Conservation (phyloP, 1,140 invertebrate genomes). For the Brachionus calyciflorus region DNA sequence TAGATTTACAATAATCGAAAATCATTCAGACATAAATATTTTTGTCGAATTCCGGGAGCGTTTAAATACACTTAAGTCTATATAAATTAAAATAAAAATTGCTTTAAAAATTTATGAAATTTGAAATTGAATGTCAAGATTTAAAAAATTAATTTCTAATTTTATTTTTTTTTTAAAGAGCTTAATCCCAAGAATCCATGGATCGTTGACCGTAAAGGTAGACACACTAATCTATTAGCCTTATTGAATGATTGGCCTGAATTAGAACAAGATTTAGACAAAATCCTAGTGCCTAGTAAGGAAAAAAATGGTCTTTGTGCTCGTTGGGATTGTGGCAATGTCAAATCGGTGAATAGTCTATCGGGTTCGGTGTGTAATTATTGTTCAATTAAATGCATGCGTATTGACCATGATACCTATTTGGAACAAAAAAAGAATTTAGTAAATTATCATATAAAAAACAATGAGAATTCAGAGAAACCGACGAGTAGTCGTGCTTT, state of each 20-base stretch:
- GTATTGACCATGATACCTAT: slow-evolving; percentile 27
- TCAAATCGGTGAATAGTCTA: neutral
- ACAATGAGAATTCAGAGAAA: neutral
- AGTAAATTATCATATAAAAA: neutral
- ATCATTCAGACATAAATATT: no score
- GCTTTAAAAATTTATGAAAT: no score
- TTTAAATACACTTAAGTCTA: no score
- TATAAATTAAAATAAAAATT: no score
- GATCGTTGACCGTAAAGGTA: slow-evolving; percentile 64
- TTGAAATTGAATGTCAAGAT: no score
- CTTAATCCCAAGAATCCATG: slow-evolving; percentile 64
- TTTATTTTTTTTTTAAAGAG: no score
- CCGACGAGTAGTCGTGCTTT: neutral
- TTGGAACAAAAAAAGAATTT: slow-evolving; percentile 22
- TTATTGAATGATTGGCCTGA: slow-evolving; percentile 66
- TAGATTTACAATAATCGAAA: no score
- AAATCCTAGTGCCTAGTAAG: slow-evolving; percentile 47
- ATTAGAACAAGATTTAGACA: slow-evolving; percentile 65
- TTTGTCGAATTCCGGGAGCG: no score
- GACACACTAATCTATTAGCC: slow-evolving; percentile 65
- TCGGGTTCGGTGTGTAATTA: slow-evolving; percentile 39
- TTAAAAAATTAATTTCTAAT: no score
- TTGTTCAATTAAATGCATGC: slow-evolving; percentile 36
- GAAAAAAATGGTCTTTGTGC: slow-evolving; percentile 52
- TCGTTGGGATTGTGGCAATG: slow-evolving; percentile 48